Evolutionary conservation across 2,888 invertebrate species (phyloP), one percentile per base, ranked within the genome.

Genomic region (Agrochola litura): DNA sequence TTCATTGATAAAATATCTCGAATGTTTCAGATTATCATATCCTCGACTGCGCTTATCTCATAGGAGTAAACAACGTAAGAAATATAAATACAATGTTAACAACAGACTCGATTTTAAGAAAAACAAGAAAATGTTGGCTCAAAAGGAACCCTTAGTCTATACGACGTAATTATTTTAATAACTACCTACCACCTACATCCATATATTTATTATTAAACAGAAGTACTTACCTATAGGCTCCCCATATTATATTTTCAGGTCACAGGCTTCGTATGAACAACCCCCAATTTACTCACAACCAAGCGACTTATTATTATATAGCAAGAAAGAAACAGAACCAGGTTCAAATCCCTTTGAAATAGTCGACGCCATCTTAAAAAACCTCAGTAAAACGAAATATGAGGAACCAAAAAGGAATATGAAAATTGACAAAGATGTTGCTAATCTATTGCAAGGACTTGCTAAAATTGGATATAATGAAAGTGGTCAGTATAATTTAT

Each of bases 331-430:
- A 65, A 41, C 25, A 25, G 75, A 79, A 70, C 16, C 69, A 8
- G n/a, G 25, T 43, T 70, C 76, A 25, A 77, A 89, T 14, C 85
- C 92, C 0, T 92, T 91, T 91, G 82, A 89, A 43, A 70, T 86
- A 2, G 88, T 93, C 61, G 90, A 93, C 22, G 86, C 91, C 56
- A 79, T 94, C 41, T 83, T 95, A 66, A 89, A 90, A 71, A 91
- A 89, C 37, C 82, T 92, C 4, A 92, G 89, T 60, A 85, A 87
- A 80, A 89, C 79, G 56, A 85, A 81, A 74, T 65, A 77, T 16
- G 56, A 56, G 14, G 60, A 68, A 49, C 41, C 80, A 22, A 77
- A 65, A 60, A 14, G 5, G 6, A 65, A 71, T 9, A 58, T 77
- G 19, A 73, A 72, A 77, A 73, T 84, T 25, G 86, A 85, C 46